Conservation (phyloP, 1,140 invertebrate species). For the Ceratitis capitata region DNA sequence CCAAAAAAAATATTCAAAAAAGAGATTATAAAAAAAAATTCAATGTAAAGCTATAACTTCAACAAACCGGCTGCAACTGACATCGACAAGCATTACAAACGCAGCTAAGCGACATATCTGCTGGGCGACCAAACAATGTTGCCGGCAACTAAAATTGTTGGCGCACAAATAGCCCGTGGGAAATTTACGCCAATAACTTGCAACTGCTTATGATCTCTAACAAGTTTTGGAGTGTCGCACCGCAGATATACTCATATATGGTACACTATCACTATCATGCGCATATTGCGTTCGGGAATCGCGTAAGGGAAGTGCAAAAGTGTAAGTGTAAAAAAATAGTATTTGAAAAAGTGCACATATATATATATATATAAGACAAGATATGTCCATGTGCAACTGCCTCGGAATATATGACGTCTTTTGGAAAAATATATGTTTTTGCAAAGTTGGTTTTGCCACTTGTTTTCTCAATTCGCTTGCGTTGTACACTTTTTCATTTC, state of each 20-base stretch:
- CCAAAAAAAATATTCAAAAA: background rate
- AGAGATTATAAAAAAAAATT: background rate
- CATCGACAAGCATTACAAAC: background rate
- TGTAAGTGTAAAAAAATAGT: background rate
- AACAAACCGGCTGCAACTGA: background rate
- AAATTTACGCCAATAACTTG: constrained; percentile 35
- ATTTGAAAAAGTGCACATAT: background rate
- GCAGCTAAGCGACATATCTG: background rate
- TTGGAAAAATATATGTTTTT: background rate
- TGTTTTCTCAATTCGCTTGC: background rate
- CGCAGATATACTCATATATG: no score
- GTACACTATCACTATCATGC: background rate
- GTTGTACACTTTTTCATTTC: background rate
- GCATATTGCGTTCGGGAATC: background rate
- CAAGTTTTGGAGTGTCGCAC: constrained; percentile 25
- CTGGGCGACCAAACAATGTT: background rate
- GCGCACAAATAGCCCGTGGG: constrained; percentile 15
- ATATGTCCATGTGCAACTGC: background rate
- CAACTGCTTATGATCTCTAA: constrained; percentile 34
- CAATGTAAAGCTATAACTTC: background rate
- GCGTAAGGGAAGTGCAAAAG: background rate
- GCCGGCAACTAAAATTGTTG: constrained; percentile 20
- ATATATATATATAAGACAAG: no score
- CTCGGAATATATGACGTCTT: background rate
- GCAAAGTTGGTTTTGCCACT: background rate